A percentile compares a stretch with the other conserved stretches of the same genome.
Evolutionary conservation across 2,888 invertebrate species (phyloP).

Genomic region (Hedya salicella): DNA sequence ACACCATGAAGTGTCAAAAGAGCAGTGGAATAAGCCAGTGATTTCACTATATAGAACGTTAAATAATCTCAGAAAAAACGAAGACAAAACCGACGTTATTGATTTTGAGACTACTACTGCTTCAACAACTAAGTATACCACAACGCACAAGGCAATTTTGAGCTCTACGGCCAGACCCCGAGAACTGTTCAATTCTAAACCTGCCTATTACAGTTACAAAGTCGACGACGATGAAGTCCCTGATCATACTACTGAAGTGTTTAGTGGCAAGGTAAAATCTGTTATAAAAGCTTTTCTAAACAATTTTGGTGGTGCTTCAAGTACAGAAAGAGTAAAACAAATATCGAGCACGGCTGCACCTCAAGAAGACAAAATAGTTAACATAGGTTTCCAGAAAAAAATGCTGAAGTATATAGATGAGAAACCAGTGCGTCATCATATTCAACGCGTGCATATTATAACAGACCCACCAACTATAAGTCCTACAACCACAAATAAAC

Average conservation of each 20-base stretch:
- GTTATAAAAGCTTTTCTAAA: slow-evolving; percentile 74
- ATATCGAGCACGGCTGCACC: slow-evolving; percentile 52
- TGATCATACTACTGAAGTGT: slow-evolving; percentile 76
- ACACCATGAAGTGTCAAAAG: slow-evolving; percentile 49
- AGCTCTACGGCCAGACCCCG: slow-evolving; percentile 52
- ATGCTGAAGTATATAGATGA: slow-evolving; percentile 61
- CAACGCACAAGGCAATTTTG: slow-evolving; percentile 51
- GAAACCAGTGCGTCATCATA: slow-evolving; percentile 62
- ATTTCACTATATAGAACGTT: slow-evolving; percentile 83
- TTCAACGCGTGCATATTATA: slow-evolving; percentile 70
- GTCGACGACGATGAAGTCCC: slow-evolving; percentile 69
- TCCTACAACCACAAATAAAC: slow-evolving; percentile 53
- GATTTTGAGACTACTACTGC: slow-evolving; percentile 58
- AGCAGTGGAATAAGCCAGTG: slow-evolving; percentile 68
- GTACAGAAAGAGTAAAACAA: slow-evolving; percentile 49
- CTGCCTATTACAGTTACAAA: slow-evolving; percentile 73
- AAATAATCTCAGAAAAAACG: slow-evolving; percentile 68
- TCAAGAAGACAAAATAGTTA: slow-evolving; percentile 63
- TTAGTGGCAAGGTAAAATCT: slow-evolving; percentile 71
- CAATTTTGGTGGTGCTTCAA: slow-evolving; percentile 60
- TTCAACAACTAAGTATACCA: slow-evolving; percentile 53
- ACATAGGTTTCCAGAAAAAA: slow-evolving; percentile 74
- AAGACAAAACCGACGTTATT: slow-evolving; percentile 53
- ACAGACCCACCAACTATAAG: slow-evolving; percentile 63
- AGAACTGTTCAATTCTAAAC: slow-evolving; percentile 55